phyloP scores from a whole-genome alignment of 2,113 vertebrate genomes.

The Rostratula benghalensis region DNA sequence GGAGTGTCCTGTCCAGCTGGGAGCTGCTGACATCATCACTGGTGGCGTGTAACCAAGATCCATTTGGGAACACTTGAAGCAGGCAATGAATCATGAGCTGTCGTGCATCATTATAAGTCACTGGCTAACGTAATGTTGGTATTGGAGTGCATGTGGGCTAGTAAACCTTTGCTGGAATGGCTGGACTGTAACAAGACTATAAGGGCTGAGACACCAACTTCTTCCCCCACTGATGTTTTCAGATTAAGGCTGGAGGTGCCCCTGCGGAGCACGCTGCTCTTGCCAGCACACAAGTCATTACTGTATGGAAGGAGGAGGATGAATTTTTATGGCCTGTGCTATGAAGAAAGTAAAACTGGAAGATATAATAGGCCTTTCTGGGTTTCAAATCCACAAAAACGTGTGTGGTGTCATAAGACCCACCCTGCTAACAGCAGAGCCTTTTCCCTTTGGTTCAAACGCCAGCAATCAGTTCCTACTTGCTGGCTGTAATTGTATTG shows the following conservation, averaged over 20 bases:
- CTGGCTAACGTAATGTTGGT: not conserved
- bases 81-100: not conserved
- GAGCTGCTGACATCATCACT: not conserved
- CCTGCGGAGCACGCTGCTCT: not conserved
- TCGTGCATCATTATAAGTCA: not conserved
- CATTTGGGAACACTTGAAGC: not conserved
- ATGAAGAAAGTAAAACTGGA: not conserved
- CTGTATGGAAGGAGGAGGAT: not conserved
- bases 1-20: not conserved
- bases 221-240: not conserved
- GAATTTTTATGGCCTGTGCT: not conserved
- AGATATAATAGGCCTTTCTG: not conserved
- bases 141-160: not conserved
- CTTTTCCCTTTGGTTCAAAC: slow-evolving; percentile 9
- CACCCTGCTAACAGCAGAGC: not conserved
- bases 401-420: not conserved
- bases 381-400: not conserved
- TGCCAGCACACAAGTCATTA: not conserved
- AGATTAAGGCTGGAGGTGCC: not conserved
- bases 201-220: not conserved
- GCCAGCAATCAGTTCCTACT: not conserved
- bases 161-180: not conserved
- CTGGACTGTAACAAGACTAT: not conserved
- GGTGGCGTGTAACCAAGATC: not conserved
- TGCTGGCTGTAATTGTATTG: not conserved